Evolutionary conservation across 2,797 vertebrate genomes (phyloP).

Genomic region (Nothura maculosa): DNA sequence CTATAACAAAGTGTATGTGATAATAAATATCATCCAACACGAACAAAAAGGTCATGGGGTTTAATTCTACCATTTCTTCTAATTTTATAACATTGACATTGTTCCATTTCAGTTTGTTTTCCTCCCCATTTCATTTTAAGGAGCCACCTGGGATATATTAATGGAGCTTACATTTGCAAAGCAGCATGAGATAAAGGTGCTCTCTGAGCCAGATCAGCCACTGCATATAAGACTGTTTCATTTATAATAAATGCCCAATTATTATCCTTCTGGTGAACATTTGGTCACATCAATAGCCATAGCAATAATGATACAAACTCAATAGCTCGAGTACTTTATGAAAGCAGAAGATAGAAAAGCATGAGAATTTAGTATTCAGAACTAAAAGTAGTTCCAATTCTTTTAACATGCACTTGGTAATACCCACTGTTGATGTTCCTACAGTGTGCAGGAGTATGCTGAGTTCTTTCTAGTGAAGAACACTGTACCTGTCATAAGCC

Average conservation of each 20-base stretch:
- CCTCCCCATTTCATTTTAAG: neutral
- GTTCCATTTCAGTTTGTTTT: neutral
- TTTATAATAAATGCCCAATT: neutral
- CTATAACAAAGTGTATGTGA: neutral
- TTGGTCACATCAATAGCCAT: neutral
- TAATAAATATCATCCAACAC: neutral
- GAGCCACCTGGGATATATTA: neutral
- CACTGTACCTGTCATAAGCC: accelerated
- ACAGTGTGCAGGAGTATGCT: neutral
- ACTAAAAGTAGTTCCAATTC: neutral
- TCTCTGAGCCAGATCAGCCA: neutral
- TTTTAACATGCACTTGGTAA: neutral
- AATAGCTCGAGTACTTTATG: neutral
- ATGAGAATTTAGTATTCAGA: neutral
- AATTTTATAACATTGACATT: neutral
- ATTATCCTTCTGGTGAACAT: neutral
- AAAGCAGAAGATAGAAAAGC: neutral
- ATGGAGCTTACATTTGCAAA: neutral
- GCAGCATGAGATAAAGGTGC: neutral
- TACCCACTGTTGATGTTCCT: neutral
- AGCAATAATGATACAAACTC: neutral
- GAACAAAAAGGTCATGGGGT: neutral
- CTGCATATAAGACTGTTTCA: neutral
- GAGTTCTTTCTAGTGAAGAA: neutral
- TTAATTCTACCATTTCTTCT: neutral